A percentile compares a stretch with the other conserved stretches of the same genome.
These are phyloP conservation scores for Tachystola acroxantha DNA, from an alignment of 2,888 invertebrate species.

Conservation along the genomic window DNA sequence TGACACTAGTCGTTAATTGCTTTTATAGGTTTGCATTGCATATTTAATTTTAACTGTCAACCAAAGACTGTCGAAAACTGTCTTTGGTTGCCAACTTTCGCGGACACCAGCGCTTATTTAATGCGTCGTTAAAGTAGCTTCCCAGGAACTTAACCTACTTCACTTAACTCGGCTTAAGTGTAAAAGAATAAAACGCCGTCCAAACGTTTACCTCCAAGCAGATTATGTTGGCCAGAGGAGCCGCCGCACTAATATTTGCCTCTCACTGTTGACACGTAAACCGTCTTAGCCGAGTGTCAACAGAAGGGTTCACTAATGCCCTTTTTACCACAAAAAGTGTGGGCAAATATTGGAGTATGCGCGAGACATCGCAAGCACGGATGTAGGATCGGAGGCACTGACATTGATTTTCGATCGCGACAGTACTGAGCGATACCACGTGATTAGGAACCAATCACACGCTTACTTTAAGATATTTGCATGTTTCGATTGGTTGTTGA, in stretches of 20 bases:
- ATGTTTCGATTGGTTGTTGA: constrained; percentile 1
- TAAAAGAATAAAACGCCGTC: constrained; percentile 40
- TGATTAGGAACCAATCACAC: constrained; percentile 3
- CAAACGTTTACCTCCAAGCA: constrained; percentile 32
- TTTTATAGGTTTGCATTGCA: no score
- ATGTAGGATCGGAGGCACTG: neutral
- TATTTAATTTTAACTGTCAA: no score
- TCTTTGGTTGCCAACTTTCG: no score
- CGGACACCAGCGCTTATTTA: constrained; percentile 8
- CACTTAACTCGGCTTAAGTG: constrained; percentile 32
- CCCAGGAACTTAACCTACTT: constrained; percentile 33
- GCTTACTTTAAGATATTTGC: neutral
- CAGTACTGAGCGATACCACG: constrained; percentile 4
- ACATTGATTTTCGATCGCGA: neutral
- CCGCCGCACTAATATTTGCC: constrained; percentile 68
- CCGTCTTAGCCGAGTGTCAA: constrained; percentile 70
- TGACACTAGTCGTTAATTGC: no score
- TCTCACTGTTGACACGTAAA: constrained; percentile 67
- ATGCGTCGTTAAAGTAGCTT: constrained; percentile 31
- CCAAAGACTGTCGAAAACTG: no score
- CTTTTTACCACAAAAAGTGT: constrained; percentile 57
- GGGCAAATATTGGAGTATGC: constrained; percentile 50
- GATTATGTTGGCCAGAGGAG: constrained; percentile 65
- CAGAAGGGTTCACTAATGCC: constrained; percentile 76
- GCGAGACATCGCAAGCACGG: neutral